A percentile compares a stretch with the other conserved stretches of the same genome.
Conservation (phyloP, 1,140 invertebrate genomes). For the Papilio machaon region DNA sequence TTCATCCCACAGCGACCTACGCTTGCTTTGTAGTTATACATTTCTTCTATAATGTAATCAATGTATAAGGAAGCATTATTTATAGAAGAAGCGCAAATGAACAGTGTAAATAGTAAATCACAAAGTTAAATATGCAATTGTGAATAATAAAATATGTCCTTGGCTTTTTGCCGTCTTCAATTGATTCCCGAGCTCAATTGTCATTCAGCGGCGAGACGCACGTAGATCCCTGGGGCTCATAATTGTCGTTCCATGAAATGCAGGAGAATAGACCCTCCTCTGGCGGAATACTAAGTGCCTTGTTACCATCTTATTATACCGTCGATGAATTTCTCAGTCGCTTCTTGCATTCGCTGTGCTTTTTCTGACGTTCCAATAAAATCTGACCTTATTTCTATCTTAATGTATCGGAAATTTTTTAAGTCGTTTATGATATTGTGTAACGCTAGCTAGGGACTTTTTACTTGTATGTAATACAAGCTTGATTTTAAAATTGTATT, state of each 20-base stretch:
- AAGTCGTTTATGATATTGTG: conserved; percentile 37
- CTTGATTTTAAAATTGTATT: not conserved
- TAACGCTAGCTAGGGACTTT: not conserved
- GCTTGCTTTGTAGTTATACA: not conserved
- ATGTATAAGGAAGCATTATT: not conserved
- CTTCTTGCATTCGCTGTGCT: conserved; percentile 50
- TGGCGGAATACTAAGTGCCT: conserved; percentile 75
- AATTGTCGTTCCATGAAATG: conserved; percentile 78
- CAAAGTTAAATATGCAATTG: conserved; percentile 51
- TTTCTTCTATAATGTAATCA: not conserved
- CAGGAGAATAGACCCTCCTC: conserved; percentile 73
- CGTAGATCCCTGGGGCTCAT: conserved; percentile 66
- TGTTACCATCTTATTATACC: conserved; percentile 73
- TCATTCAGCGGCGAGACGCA: conserved; percentile 67
- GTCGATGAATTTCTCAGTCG: conserved; percentile 57
- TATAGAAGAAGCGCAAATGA: not conserved
- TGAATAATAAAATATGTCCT: conserved; percentile 35
- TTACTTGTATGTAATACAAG: not conserved
- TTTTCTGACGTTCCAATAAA: conserved; percentile 57
- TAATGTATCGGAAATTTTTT: conserved; percentile 41
- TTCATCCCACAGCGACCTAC: not conserved
- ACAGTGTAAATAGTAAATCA: conserved; percentile 20
- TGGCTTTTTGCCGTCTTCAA: conserved; percentile 56
- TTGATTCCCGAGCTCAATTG: conserved; percentile 75
- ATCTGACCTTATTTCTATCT: conserved; percentile 52